Base-by-base conservation (phyloP, 1,140 invertebrate species). In the Pseudoatta argentina region DNA sequence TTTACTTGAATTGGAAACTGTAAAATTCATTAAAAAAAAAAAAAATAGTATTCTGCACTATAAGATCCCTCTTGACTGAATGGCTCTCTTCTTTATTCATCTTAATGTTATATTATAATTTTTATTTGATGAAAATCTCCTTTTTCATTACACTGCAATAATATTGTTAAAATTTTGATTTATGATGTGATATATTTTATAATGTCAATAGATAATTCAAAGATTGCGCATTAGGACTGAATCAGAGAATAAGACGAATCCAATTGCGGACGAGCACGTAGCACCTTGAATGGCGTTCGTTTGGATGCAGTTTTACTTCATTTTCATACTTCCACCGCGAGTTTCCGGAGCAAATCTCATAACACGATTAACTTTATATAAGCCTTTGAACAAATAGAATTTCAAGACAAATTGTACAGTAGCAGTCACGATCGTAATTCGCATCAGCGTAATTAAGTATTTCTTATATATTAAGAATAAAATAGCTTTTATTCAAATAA, bases 331-430 rank as follows among this genome's bases (percentile, higher is more conserved):
- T 71, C 64, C 64, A 8, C 30, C 64, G 27, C 30, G 34, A 27
- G 77, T 30, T 81, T 16, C 7, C 30, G 64, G 30, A 39, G 64
- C 34, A 71, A 81, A 57, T 44, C 66, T 81, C 78, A 10, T 67
- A 57, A 81, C 18, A 27, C 12, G 66, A 44, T 81, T 81, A 81
- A 57, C 48, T 81, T 55, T 53, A 81, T 69, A 81, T 71, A 81
- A 81, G 64, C 21, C 8, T 57, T n/a, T 18, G 34, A 59, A 71
- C 21, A 71, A 71, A 81, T 44, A 71, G 21, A 7, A 69, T 81
- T 81, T 81, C 30, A 16, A 55, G 66, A 10, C 2, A 71, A 57
- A 59, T 71, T 71, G 53, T 27, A 34, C 53, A 66, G 30, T 53
- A 48, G 34, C 39, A 63, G 12, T 16, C 14, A 51, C 39, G 21